These are phyloP conservation scores for Protophormia terraenovae DNA, from an alignment of 2,888 invertebrate species.

Conservation along the genomic window DNA sequence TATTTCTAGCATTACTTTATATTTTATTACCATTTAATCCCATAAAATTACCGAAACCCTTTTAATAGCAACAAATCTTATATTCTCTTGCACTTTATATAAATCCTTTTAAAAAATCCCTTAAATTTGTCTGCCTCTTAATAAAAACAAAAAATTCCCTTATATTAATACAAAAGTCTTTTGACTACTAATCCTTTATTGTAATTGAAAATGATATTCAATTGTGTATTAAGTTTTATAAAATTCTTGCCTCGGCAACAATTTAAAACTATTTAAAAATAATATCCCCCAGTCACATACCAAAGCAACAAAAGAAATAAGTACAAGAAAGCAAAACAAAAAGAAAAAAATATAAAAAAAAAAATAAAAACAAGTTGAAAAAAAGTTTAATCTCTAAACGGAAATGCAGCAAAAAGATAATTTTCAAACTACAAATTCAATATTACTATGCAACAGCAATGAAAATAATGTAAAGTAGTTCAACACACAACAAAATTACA, in stretches of 20 bases:
- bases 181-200: conserved; percentile 50
- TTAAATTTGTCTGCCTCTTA: neutral
- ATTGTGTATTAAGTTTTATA: conserved; percentile 32
- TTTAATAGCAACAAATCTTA: neutral
- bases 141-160: conserved; percentile 16
- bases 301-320: conserved; percentile 15
- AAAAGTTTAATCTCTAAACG: conserved; percentile 54
- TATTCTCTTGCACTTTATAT: conserved; percentile 1
- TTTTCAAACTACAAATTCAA: conserved; percentile 60
- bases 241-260: too few relatives aligned
- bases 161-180: conserved; percentile 35
- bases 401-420: conserved; percentile 60
- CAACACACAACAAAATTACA: conserved; percentile 25
- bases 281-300: conserved; percentile 55
- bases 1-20: neutral
- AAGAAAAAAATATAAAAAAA: conserved; percentile 1
- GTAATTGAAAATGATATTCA: conserved; percentile 50
- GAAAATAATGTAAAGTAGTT: conserved; percentile 48
- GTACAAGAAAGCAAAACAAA: too few relatives aligned
- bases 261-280: conserved; percentile 50
- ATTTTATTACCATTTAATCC: conserved; percentile 16
- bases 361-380: neutral
- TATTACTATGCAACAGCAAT: conserved; percentile 52
- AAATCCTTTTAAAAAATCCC: conserved; percentile 23
- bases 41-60: neutral